Base-by-base conservation (phyloP, 2,888 invertebrate species). In the Scelioninae gen. 2 region DNA sequence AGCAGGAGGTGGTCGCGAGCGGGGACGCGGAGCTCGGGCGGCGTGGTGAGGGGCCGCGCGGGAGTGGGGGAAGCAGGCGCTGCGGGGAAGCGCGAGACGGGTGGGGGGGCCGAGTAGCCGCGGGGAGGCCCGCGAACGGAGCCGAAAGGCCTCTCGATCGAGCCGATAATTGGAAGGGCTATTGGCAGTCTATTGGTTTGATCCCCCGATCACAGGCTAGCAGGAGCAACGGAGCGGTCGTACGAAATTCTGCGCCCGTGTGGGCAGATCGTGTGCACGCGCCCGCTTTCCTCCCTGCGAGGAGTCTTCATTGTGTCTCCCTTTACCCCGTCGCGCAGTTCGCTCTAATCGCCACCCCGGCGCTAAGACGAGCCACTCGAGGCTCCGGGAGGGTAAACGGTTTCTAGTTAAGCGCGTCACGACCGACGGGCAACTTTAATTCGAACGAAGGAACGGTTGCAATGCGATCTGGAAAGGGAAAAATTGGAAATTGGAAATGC, bases 181-280 rank as follows among this genome's bases (percentile, higher is more conserved):
- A 85, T 85, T 82, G 84, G 84, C 79, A 84, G 84, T 84, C 84
- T 85, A 85, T 85, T 84, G 85, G 84, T 84, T 84, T 81, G 85
- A 85, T 85, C 83, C 84, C 81, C 73, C 67, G 65, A 55, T 83
- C 78, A 78, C 83, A 85, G 85, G 85, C 80, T 80, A 83, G 55
- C 84, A 85, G 83, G 72, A 85, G 77, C 68, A 70, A 37, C 63
- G 58, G 60, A 77, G 78, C 75, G 79, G 84, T 85, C 60, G 79
- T 79, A 73, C 76, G 78, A 83, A 84, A 82, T 82, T 82, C 70
- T 67, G 52, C 65, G 73, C 71, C 61, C 55, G 60, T 69, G 71
- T 69, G 77, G 76, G 68, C 74, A 68, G 73, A 73, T 73, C 64
- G 71, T 55, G 39, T 61, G 45, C 53, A 70, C 64, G 73, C 55